phyloP scores from a whole-genome alignment of 2,797 vertebrate species.

The Sorex maritimensis region DNA sequence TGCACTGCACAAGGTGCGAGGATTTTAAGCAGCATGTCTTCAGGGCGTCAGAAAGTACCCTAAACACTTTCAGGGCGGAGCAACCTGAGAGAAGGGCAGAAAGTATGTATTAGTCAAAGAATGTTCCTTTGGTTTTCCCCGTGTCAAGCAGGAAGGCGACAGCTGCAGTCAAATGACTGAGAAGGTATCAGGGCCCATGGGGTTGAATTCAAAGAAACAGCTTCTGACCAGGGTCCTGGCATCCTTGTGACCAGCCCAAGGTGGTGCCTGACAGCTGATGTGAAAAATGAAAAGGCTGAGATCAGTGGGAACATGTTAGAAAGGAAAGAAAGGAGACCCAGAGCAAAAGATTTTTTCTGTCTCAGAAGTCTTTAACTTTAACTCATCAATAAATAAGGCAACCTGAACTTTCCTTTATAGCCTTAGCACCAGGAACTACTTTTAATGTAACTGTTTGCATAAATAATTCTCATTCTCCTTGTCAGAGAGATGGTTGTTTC shows the following conservation, averaged over 20 bases:
- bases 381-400: constrained; percentile 70
- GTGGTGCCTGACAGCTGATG: constrained; percentile 68
- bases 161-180: background rate
- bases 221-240: constrained; percentile 54
- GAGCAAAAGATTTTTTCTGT: constrained; percentile 74
- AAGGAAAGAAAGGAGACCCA: constrained; percentile 65
- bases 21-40: constrained; percentile 89
- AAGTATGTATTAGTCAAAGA: background rate
- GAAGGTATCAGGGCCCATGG: background rate
- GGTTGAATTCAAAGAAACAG: constrained; percentile 62
- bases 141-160: background rate
- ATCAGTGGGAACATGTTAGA: constrained; percentile 77
- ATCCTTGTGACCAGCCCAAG: constrained; percentile 68
- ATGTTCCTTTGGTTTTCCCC: constrained; percentile 2
- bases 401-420: constrained; percentile 76
- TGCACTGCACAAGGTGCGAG: constrained; percentile 89
- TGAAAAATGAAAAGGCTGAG: constrained; percentile 77
- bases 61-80: constrained; percentile 92
- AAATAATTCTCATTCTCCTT: constrained; percentile 75
- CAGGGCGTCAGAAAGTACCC: constrained; percentile 93
- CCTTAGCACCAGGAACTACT: constrained; percentile 67
- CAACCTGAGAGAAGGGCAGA: constrained; percentile 89
- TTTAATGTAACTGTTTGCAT: constrained; percentile 70
- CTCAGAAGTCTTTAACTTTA: constrained; percentile 73
- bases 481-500: constrained; percentile 63